phyloP scores from a whole-genome alignment of 2,113 vertebrate species.

The Xiphias gladius region DNA sequence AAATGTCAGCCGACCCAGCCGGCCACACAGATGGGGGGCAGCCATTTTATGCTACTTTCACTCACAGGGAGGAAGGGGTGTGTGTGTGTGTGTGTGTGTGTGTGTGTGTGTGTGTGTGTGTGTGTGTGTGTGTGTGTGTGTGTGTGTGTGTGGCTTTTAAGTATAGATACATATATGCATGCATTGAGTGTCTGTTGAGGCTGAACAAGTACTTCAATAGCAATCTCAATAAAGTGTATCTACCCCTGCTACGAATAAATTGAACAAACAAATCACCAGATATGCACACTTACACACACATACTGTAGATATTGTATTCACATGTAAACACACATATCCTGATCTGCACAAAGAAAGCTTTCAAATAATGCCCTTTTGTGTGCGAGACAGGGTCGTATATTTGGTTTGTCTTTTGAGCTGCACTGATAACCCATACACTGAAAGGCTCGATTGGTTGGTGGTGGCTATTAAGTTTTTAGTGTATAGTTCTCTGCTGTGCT shows the following conservation, averaged over 20 bases:
- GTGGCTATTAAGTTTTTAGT: slow-evolving; percentile 42
- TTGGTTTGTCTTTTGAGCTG: slow-evolving; percentile 57
- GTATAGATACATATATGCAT: slow-evolving; percentile 12
- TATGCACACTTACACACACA: slow-evolving; percentile 21
- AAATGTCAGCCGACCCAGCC: slow-evolving; percentile 84
- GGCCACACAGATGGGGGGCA: slow-evolving; percentile 72
- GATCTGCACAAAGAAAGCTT: slow-evolving; percentile 51
- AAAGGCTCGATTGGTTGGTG: slow-evolving; percentile 51
- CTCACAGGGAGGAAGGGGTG: slow-evolving; percentile 55
- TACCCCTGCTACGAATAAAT: slow-evolving; percentile 10
- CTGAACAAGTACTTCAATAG: slow-evolving; percentile 37
- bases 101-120: slow-evolving; percentile 31
- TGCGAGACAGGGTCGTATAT: slow-evolving; percentile 66
- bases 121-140: slow-evolving; percentile 30
- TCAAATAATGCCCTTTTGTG: slow-evolving; percentile 71
- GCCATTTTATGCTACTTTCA: slow-evolving; percentile 73
- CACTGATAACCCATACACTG: slow-evolving; percentile 70
- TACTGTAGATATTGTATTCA: slow-evolving; percentile 20
- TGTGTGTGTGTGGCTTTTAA: not conserved
- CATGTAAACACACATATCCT: slow-evolving; percentile 28
- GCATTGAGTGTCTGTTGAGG: slow-evolving; percentile 1
- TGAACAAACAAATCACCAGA: slow-evolving; percentile 23
- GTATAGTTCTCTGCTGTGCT: slow-evolving; percentile 38
- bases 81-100: slow-evolving; percentile 26
- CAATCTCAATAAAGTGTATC: slow-evolving; percentile 44